Conservation (phyloP, 1,140 invertebrate species). For the Periplaneta americana region DNA sequence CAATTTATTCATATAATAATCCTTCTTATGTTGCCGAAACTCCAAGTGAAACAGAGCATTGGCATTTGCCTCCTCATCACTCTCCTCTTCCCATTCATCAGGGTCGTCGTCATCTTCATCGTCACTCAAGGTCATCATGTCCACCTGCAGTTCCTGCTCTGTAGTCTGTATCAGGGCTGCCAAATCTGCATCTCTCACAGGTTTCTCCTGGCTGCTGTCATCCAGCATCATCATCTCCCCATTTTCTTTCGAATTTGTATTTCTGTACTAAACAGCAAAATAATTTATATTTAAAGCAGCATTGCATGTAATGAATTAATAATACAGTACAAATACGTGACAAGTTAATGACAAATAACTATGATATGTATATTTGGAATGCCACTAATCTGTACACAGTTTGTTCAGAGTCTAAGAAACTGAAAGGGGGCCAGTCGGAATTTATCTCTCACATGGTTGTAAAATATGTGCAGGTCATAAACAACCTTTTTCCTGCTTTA, state of each 20-base stretch:
- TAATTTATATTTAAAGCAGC: no score
- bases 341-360: no score
- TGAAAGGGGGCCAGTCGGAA: no score
- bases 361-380: no score
- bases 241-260: not conserved
- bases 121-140: not conserved
- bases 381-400: no score
- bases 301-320: no score
- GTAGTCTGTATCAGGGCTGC: not conserved
- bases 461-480: no score
- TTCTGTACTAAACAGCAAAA: not conserved
- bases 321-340: not conserved
- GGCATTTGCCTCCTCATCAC: conserved; percentile 40
- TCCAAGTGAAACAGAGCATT: conserved; percentile 54
- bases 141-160: not conserved
- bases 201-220: not conserved
- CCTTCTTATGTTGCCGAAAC: conserved; percentile 79
- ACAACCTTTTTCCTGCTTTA: no score
- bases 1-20: conserved; percentile 91
- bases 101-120: conserved; percentile 27
- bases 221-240: not conserved
- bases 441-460: no score
- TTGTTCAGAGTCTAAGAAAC: no score
- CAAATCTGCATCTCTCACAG: not conserved
- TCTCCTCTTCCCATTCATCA: conserved; percentile 31